phyloP scores from a whole-genome alignment of 2,888 invertebrate species.

The Acleris cristana region DNA sequence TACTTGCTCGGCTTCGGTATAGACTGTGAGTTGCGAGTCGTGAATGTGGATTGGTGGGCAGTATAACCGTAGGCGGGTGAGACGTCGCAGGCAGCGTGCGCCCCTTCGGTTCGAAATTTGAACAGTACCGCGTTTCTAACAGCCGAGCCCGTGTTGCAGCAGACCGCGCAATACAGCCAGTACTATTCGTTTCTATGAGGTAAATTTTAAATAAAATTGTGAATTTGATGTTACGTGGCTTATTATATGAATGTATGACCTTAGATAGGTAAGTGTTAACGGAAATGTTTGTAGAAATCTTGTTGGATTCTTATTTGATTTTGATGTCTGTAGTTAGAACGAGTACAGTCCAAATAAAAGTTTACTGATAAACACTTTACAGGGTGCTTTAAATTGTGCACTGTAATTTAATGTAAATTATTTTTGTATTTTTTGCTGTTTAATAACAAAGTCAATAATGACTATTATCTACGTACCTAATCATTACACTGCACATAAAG shows the following conservation, averaged over 20 bases:
- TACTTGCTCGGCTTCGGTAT: conserved; percentile 46
- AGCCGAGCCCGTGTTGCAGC: conserved; percentile 79
- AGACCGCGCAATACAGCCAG: conserved; percentile 71
- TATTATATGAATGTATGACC: conserved; percentile 19
- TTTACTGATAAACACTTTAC: no score
- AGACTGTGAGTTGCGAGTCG: conserved; percentile 49
- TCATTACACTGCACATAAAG: no score
- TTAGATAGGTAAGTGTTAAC: conserved; percentile 19
- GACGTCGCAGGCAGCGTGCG: conserved; percentile 60
- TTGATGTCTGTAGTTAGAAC: neutral
- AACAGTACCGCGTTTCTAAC: conserved; percentile 76
- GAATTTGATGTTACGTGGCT: conserved; percentile 40
- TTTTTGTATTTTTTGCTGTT: no score
- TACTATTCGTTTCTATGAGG: conserved; percentile 65
- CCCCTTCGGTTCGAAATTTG: conserved; percentile 62
- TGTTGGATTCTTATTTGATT: conserved; percentile 21
- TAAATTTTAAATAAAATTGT: conserved; percentile 55
- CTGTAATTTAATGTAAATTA: no score
- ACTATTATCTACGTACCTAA: no score
- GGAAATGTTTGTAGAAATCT: neutral
- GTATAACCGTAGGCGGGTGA: conserved; percentile 65
- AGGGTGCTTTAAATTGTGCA: no score
- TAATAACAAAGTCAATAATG: no score
- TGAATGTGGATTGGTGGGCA: conserved; percentile 58
- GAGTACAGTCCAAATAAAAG: no score